Percentiles rank a stretch among this genome's conserved stretches.
These are phyloP conservation scores for Synergus japonicus DNA, from an alignment of 2,888 invertebrate species.

Conservation along the genomic window DNA sequence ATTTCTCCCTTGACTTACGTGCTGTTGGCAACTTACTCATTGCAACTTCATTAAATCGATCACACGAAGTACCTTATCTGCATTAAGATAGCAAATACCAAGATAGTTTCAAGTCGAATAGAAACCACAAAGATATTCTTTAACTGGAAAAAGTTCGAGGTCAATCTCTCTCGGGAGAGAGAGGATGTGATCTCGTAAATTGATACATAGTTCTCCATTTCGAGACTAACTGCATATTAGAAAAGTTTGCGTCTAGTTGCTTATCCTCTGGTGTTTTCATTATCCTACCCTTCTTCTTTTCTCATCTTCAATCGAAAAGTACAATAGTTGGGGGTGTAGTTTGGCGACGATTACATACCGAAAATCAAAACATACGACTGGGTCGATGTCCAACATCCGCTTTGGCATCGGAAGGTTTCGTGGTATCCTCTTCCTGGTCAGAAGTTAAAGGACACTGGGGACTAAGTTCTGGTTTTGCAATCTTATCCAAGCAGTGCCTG, in stretches of 20 bases:
- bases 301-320: constrained; percentile 38
- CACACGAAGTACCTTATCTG: not conserved
- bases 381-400: constrained; percentile 60
- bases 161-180: constrained; percentile 44
- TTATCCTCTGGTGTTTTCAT: constrained; percentile 17
- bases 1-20: not conserved
- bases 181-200: constrained; percentile 63
- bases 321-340: constrained; percentile 32
- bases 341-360: constrained; percentile 60
- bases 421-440: constrained; percentile 56
- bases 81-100: too few species aligned
- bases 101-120: too few species aligned
- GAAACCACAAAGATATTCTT: not conserved
- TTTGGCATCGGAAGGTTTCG: constrained; percentile 64
- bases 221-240: constrained; percentile 74
- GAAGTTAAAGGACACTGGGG: constrained; percentile 72
- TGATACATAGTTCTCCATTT: constrained; percentile 72
- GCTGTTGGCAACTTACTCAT: not conserved
- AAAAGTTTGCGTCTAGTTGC: constrained; percentile 70
- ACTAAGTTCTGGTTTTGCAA: constrained; percentile 67
- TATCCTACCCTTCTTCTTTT: constrained; percentile 23
- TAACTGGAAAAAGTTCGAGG: constrained; percentile 22
- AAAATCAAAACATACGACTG: constrained; percentile 64
- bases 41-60: not conserved
- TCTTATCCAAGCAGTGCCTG: constrained; percentile 65